Percentiles rank a stretch among this genome's conserved stretches.
Conservation (phyloP, 2,113 vertebrate species). For the Sinocyclocheilus anshuiensis region DNA sequence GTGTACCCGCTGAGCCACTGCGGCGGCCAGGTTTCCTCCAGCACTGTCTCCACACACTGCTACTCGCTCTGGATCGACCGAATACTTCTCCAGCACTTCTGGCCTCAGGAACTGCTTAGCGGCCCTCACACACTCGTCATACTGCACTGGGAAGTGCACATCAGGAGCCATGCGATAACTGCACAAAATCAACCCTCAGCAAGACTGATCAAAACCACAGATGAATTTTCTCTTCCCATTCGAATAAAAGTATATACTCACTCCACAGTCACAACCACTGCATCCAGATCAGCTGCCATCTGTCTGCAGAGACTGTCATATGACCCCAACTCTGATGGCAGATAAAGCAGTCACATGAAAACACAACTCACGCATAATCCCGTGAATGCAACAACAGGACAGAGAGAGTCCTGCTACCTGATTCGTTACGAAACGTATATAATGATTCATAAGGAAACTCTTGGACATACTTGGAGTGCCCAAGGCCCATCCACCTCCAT, state of each 20-base stretch:
- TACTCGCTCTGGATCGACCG: slow-evolving; percentile 84
- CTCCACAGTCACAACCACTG: slow-evolving; percentile 91
- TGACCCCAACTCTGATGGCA: slow-evolving; percentile 75
- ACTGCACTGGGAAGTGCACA: slow-evolving; percentile 84
- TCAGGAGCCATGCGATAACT: slow-evolving; percentile 90
- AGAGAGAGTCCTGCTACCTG: too few relatives aligned
- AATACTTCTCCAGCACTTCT: slow-evolving; percentile 80
- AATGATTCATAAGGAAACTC: neutral
- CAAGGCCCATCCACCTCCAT: slow-evolving; percentile 93
- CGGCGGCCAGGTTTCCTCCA: slow-evolving; percentile 93
- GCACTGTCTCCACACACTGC: slow-evolving; percentile 92
- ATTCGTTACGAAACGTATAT: too few relatives aligned
- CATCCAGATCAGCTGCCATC: slow-evolving; percentile 85
- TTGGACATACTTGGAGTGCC: slow-evolving; percentile 83
- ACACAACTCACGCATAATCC: neutral
- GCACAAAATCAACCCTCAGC: neutral
- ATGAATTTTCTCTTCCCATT: neutral
- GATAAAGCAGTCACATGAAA: neutral
- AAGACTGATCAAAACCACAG: neutral
- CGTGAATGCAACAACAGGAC: too few relatives aligned
- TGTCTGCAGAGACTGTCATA: slow-evolving; percentile 79
- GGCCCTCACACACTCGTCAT: slow-evolving; percentile 82
- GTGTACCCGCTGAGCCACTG: slow-evolving; percentile 87
- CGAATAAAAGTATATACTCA: slow-evolving; percentile 73
- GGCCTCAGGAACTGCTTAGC: slow-evolving; percentile 85